A percentile compares a stretch with the other conserved stretches of the same genome.
phyloP scores from a whole-genome alignment of 1,140 invertebrate species.

The Achatina immaculata region DNA sequence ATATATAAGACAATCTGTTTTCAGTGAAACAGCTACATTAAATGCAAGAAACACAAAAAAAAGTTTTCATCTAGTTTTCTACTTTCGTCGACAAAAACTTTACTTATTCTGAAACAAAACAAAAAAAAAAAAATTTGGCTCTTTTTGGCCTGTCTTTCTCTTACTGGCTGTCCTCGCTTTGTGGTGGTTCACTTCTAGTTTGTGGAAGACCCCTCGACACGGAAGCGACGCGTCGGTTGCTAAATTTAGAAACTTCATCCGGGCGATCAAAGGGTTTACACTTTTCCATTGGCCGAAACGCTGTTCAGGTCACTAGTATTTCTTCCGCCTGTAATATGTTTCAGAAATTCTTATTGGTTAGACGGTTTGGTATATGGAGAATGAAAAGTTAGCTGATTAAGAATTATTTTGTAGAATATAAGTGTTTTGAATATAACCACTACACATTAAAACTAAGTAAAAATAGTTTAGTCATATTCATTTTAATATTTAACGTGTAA shows the following conservation, averaged over 20 bases:
- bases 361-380: neutral
- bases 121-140: too few species aligned
- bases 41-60: too few species aligned
- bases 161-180: too few species aligned
- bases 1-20: too few species aligned
- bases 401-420: neutral
- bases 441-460: neutral
- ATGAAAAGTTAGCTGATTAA: neutral
- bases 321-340: neutral
- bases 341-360: slow-evolving; percentile 23
- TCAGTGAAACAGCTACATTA: too few species aligned
- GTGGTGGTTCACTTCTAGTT: too few species aligned
- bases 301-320: slow-evolving; percentile 13
- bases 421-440: neutral
- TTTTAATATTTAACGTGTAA: neutral
- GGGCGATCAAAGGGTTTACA: slow-evolving; percentile 10
- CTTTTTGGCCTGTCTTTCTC: too few species aligned
- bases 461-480: neutral
- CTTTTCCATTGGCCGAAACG: slow-evolving; percentile 14
- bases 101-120: too few species aligned
- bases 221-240: slow-evolving; percentile 11
- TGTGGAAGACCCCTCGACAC: slow-evolving; percentile 25
- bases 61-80: too few species aligned
- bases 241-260: slow-evolving; percentile 29
- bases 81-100: too few species aligned